These are phyloP conservation scores for Hypanus sabinus DNA, from an alignment of 2,113 vertebrate genomes.

Conservation along the genomic window DNA sequence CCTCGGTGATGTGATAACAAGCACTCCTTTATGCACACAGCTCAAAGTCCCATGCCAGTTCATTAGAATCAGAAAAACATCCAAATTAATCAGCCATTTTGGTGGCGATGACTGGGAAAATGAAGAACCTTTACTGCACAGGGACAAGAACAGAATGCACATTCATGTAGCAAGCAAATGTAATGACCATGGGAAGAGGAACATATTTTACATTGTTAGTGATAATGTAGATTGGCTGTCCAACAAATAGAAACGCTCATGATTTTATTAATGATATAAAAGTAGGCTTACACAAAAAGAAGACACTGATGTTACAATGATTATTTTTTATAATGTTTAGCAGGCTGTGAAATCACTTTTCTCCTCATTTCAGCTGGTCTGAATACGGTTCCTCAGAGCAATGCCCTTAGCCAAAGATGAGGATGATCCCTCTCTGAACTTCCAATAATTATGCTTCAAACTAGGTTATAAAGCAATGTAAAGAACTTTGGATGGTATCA, in stretches of 20 bases:
- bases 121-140: conserved; percentile 37
- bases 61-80: conserved; percentile 26
- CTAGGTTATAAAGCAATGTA: too few relatives aligned
- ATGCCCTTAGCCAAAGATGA: background rate
- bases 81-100: conserved; percentile 26
- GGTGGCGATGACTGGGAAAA: conserved; percentile 39
- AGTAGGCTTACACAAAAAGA: background rate
- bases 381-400: background rate
- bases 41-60: conserved; percentile 32
- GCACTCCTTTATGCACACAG: conserved; percentile 24
- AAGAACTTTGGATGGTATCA: background rate
- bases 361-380: background rate
- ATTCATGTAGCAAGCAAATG: conserved; percentile 10
- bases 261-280: background rate
- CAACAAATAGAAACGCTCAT: background rate
- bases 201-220: background rate
- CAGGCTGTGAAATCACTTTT: background rate
- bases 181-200: background rate
- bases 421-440: background rate
- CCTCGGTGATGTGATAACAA: conserved; percentile 38
- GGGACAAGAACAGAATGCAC: conserved; percentile 38
- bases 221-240: background rate
- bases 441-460: background rate
- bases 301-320: background rate
- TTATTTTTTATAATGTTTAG: background rate